Conservation (phyloP, 2,797 vertebrate genomes). For the Selene dorsalis region DNA sequence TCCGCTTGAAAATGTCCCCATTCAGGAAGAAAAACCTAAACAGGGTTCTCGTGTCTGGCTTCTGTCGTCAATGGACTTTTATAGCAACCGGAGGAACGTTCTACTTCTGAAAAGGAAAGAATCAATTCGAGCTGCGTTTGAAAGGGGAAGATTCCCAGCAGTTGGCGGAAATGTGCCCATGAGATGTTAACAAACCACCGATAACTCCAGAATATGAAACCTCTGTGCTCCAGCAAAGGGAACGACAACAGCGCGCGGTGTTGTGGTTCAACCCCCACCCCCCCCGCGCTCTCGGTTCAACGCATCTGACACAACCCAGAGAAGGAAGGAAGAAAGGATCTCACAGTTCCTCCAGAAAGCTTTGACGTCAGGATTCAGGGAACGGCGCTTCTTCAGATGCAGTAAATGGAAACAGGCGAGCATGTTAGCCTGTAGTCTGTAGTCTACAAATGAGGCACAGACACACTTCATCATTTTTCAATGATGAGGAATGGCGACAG, state of each 20-base stretch:
- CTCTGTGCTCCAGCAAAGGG: conserved; percentile 20
- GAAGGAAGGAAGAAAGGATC: conserved; percentile 31
- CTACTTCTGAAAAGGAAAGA: not conserved
- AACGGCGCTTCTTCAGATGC: conserved; percentile 7
- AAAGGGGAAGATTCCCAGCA: conserved; percentile 14
- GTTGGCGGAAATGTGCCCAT: not conserved
- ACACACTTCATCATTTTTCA: conserved; percentile 35
- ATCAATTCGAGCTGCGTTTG: conserved; percentile 6
- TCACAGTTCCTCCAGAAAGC: conserved; percentile 31
- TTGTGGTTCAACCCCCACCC: conserved; percentile 19
- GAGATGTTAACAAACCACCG: conserved; percentile 39
- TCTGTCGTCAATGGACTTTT: conserved; percentile 16
- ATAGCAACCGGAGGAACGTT: conserved; percentile 16
- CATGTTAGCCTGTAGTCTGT: conserved; percentile 34
- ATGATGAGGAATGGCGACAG: conserved; percentile 26
- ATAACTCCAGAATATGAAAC: conserved; percentile 31
- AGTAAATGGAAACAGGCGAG: conserved; percentile 27
- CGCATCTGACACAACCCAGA: conserved; percentile 23
- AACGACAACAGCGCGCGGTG: conserved; percentile 20
- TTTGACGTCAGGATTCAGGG: conserved; percentile 18
- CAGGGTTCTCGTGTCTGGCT: not conserved
- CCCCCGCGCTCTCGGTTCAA: conserved; percentile 30
- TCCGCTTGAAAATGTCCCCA: conserved; percentile 25
- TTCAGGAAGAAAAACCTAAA: conserved; percentile 28
- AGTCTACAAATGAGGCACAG: conserved; percentile 12